Percentiles rank a stretch among this genome's conserved stretches.
Conservation (phyloP, 2,888 invertebrate genomes). For the Dichetophora obliterata region DNA sequence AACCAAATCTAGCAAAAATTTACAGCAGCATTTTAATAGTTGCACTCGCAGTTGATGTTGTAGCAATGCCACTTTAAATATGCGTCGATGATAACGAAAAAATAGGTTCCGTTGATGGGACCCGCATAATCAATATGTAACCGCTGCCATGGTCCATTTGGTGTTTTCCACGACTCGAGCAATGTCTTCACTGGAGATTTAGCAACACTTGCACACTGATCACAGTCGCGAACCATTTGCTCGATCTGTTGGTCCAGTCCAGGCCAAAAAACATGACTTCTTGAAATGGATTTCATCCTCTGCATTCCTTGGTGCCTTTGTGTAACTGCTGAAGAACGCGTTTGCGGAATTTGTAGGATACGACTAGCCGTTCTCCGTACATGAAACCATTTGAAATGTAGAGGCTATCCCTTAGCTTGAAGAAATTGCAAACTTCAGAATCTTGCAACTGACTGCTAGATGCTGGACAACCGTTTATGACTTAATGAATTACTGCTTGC, state of each 20-base stretch:
- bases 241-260: conserved; percentile 8
- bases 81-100: too few relatives aligned
- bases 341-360: too few relatives aligned
- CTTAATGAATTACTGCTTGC: not conserved
- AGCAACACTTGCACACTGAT: not conserved
- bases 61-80: too few relatives aligned
- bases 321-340: too few relatives aligned
- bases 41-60: not conserved
- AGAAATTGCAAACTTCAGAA: conserved; percentile 1
- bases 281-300: conserved; percentile 44
- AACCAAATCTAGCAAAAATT: not conserved
- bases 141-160: not conserved
- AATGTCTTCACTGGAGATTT: not conserved
- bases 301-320: not conserved
- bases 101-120: too few relatives aligned
- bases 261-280: conserved; percentile 45
- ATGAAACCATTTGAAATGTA: too few relatives aligned
- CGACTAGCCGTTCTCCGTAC: too few relatives aligned
- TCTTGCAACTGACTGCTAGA: not conserved
- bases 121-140: not conserved
- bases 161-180: not conserved
- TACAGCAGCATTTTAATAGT: not conserved
- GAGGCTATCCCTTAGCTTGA: too few relatives aligned
- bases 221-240: conserved; percentile 22
- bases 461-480: not conserved